A percentile compares a stretch with the other conserved stretches of the same genome.
phyloP scores from a whole-genome alignment of 2,888 invertebrate species.

The Bibio marci region DNA sequence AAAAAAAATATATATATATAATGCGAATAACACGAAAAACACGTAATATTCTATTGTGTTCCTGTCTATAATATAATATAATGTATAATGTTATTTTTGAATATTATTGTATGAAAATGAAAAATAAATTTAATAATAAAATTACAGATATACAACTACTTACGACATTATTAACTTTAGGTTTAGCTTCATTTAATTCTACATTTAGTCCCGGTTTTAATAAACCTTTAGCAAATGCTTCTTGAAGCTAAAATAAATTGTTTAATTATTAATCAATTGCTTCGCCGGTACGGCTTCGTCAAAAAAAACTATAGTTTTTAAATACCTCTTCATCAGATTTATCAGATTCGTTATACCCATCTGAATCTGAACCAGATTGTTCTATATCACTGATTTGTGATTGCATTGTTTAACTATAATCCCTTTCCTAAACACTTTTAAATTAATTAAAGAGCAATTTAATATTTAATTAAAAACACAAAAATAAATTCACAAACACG shows the following conservation, averaged over 20 bases:
- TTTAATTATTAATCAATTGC: neutral
- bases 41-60: too few relatives aligned
- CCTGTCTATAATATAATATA: too few relatives aligned
- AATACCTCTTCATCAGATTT: slow-evolving; percentile 27
- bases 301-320: slow-evolving; percentile 5
- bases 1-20: too few relatives aligned
- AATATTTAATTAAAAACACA: neutral
- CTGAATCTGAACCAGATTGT: too few relatives aligned
- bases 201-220: slow-evolving; percentile 75
- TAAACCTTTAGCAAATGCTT: slow-evolving; percentile 70
- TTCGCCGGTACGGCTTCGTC: slow-evolving; percentile 7
- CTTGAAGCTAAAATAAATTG: slow-evolving; percentile 52
- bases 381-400: too few relatives aligned
- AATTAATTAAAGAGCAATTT: neutral
- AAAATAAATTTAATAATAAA: too few relatives aligned
- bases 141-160: slow-evolving; percentile 25
- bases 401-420: too few relatives aligned
- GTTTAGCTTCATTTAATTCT: slow-evolving; percentile 38
- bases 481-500: neutral
- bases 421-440: neutral
- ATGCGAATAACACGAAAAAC: neutral
- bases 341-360: slow-evolving; percentile 13
- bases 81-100: too few relatives aligned
- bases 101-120: too few relatives aligned
- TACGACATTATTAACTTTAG: slow-evolving; percentile 56